Evolutionary conservation across 2,888 invertebrate species (phyloP).

Genomic region (Macrosiphum euphorbiae): DNA sequence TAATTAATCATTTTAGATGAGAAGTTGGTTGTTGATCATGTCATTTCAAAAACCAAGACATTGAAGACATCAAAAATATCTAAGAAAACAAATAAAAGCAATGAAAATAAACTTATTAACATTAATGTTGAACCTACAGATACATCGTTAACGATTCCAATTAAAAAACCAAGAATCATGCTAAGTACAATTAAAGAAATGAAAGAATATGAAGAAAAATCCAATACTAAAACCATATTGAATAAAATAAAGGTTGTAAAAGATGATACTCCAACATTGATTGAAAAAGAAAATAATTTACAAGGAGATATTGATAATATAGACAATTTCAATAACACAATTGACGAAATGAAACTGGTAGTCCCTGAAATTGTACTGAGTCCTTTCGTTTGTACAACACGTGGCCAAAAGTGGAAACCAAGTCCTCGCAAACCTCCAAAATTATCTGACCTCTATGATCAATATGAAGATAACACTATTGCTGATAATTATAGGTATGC

Average conservation of each 20-base stretch:
- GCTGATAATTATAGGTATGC: conserved; percentile 51
- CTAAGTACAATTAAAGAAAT: conserved; percentile 54
- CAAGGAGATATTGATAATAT: background rate
- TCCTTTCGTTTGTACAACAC: conserved; percentile 61
- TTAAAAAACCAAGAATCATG: background rate
- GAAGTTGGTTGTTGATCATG: background rate
- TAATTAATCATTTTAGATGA: background rate
- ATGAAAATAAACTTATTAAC: background rate
- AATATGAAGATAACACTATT: conserved; percentile 54
- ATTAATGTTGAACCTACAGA: conserved; percentile 31
- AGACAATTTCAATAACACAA: conserved; percentile 28
- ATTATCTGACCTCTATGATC: conserved; percentile 42
- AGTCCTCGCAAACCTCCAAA: conserved; percentile 52
- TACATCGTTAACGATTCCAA: conserved; percentile 25
- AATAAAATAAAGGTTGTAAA: background rate
- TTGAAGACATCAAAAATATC: background rate
- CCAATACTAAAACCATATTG: background rate
- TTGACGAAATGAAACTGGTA: conserved; percentile 4
- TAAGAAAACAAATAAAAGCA: background rate
- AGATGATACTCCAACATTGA: background rate
- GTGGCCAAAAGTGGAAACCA: conserved; percentile 59
- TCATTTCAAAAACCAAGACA: background rate
- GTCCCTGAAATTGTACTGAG: conserved; percentile 31
- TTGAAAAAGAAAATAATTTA: background rate
- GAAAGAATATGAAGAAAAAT: conserved; percentile 51